Evolutionary conservation across 2,888 invertebrate species (phyloP).

Genomic region (Apamea anceps): DNA sequence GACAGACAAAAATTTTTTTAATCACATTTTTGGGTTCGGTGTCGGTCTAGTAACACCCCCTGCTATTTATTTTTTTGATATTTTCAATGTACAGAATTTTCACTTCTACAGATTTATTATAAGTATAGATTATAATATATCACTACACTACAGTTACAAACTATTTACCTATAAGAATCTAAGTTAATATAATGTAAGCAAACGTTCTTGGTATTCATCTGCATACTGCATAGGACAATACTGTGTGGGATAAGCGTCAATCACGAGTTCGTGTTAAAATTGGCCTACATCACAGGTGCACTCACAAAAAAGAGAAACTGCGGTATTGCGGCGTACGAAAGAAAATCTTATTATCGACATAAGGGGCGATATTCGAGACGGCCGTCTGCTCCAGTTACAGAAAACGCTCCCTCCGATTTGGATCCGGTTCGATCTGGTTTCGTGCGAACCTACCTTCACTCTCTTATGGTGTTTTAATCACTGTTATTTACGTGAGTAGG

Average conservation of each 20-base stretch:
- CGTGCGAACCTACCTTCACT: slow-evolving; percentile 84
- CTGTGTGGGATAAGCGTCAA: slow-evolving; percentile 81
- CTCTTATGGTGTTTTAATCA: slow-evolving; percentile 85
- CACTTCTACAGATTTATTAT: too few relatives aligned
- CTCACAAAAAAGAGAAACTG: slow-evolving; percentile 89
- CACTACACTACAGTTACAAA: not conserved
- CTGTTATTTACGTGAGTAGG: slow-evolving; percentile 76
- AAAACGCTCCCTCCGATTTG: slow-evolving; percentile 85
- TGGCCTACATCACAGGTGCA: slow-evolving; percentile 87
- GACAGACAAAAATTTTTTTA: too few relatives aligned
- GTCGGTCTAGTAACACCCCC: too few relatives aligned
- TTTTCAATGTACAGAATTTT: too few relatives aligned
- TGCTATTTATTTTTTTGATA: too few relatives aligned
- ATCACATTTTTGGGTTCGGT: too few relatives aligned
- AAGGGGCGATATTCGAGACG: slow-evolving; percentile 89
- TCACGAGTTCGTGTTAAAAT: slow-evolving; percentile 82
- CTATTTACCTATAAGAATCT: not conserved
- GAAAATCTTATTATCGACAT: slow-evolving; percentile 89
- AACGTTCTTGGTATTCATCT: slow-evolving; percentile 35
- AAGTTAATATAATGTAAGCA: slow-evolving; percentile 23
- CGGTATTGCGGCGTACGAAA: slow-evolving; percentile 82
- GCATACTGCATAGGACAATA: slow-evolving; percentile 68
- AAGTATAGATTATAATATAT: not conserved
- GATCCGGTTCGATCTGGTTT: slow-evolving; percentile 88
- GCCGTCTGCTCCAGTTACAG: slow-evolving; percentile 88